Base-by-base conservation (phyloP, 1,140 invertebrate species). In the Babylonia areolata region DNA sequence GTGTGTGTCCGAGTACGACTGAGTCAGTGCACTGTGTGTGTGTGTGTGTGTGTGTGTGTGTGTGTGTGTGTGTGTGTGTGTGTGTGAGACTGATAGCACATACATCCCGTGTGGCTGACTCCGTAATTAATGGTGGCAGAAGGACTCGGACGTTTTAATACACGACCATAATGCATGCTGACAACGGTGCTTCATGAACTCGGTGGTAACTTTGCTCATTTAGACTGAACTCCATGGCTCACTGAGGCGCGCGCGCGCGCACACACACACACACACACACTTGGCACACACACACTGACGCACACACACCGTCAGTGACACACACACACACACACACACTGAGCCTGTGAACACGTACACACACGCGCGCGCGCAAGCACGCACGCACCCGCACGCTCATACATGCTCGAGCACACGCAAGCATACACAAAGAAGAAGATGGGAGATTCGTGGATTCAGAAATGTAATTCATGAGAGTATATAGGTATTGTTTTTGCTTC, bases 31-130 rank as follows among this genome's bases (percentile, higher is more conserved):
- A 33, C n/a, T 5, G 39, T 46, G 75, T 77, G 9, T 77, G 75
- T 77, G 75, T 77, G 39, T 77, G 15, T 77, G 75, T 11, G 9
- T 40, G n/a, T 40, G 39, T 40, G 15, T 39, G 39, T 77, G 75
- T 40, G 39, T 77, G 75, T 77, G 75, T 77, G 75, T 77, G 75
- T 40, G 75, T 77, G 75, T 35, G 15, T 77, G 33, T 35, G 75
- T 77, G 39, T 35, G 75, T 20, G 33, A n/a, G n/a, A n/a, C n/a
- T n/a, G n/a, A n/a, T n/a, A n/a, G n/a, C n/a, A n/a, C n/a, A n/a
- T n/a, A n/a, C n/a, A n/a, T n/a, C n/a, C n/a, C n/a, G n/a, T n/a
- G n/a, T n/a, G n/a, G n/a, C n/a, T n/a, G n/a, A n/a, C n/a, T n/a
- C n/a, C n/a, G 58, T 9, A 23, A 28, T 64, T 15, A 1, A n/a